These are phyloP conservation scores for Carassius gibelio DNA, from an alignment of 2,113 vertebrate species.

Conservation along the genomic window DNA sequence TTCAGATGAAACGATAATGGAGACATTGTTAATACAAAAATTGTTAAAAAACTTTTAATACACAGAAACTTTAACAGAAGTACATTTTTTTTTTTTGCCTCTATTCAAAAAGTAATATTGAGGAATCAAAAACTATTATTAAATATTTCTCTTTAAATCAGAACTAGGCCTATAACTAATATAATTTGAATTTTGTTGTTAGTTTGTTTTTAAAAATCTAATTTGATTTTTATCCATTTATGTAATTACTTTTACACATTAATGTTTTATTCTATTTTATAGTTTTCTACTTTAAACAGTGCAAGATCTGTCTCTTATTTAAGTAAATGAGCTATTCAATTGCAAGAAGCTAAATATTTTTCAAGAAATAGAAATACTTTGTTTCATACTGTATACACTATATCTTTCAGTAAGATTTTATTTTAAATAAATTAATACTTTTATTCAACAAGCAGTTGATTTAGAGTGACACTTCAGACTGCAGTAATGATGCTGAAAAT, in stretches of 20 bases:
- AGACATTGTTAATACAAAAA: no score
- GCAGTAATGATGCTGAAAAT: no score
- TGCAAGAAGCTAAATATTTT: not conserved
- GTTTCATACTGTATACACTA: not conserved
- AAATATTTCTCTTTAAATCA: not conserved
- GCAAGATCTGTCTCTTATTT: not conserved
- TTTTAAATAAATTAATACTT: no score
- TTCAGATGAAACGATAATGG: no score
- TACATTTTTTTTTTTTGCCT: not conserved
- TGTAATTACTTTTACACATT: not conserved
- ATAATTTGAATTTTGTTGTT: not conserved
- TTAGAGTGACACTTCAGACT: no score
- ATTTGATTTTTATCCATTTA: not conserved
- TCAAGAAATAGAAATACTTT: not conserved
- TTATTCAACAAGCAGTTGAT: no score
- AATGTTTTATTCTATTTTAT: not conserved
- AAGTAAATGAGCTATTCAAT: not conserved
- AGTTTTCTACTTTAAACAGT: not conserved
- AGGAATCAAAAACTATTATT: not conserved
- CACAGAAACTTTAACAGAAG: not conserved
- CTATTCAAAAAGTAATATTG: not conserved
- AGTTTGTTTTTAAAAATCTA: not conserved
- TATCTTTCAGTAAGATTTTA: not conserved
- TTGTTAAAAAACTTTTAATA: not conserved
- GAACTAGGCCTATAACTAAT: no score